Evolutionary conservation across 2,797 vertebrate genomes (phyloP).

Genomic region (Atherinosoma microstoma): DNA sequence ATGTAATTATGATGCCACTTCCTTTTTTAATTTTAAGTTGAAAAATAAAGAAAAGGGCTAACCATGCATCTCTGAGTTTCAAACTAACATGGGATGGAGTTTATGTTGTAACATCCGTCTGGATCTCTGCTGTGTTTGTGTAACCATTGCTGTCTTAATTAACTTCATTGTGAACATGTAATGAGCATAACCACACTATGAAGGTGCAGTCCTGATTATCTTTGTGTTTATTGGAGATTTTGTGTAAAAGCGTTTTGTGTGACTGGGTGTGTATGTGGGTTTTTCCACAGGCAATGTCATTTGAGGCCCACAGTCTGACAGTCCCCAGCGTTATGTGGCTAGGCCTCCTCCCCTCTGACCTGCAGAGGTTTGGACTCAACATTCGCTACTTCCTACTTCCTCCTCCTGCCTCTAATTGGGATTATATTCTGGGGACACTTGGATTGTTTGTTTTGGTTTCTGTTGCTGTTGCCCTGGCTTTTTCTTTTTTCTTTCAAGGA

Average conservation of each 20-base stretch:
- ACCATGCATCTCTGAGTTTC: slow-evolving; percentile 47
- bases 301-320: slow-evolving; percentile 94
- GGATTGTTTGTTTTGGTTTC: slow-evolving; percentile 82
- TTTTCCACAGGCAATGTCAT: slow-evolving; percentile 93
- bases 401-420: slow-evolving; percentile 78
- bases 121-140: slow-evolving; percentile 41
- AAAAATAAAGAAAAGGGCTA: slow-evolving; percentile 31
- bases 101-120: slow-evolving; percentile 36
- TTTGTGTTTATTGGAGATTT: slow-evolving; percentile 49
- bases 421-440: slow-evolving; percentile 80
- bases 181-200: slow-evolving; percentile 19
- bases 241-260: slow-evolving; percentile 26
- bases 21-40: slow-evolving; percentile 44
- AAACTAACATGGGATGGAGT: slow-evolving; percentile 55
- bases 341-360: slow-evolving; percentile 96
- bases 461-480: slow-evolving; percentile 72
- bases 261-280: slow-evolving; percentile 45
- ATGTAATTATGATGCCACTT: slow-evolving; percentile 68
- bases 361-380: slow-evolving; percentile 89
- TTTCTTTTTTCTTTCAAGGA: slow-evolving; percentile 46
- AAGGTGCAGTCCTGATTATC: slow-evolving; percentile 28
- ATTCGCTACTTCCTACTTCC: slow-evolving; percentile 76
- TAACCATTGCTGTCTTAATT: slow-evolving; percentile 43
- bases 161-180: slow-evolving; percentile 46
- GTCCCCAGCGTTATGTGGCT: slow-evolving; percentile 95